phyloP scores from a whole-genome alignment of 2,888 invertebrate species.

The Leptinotarsa peninsularis region DNA sequence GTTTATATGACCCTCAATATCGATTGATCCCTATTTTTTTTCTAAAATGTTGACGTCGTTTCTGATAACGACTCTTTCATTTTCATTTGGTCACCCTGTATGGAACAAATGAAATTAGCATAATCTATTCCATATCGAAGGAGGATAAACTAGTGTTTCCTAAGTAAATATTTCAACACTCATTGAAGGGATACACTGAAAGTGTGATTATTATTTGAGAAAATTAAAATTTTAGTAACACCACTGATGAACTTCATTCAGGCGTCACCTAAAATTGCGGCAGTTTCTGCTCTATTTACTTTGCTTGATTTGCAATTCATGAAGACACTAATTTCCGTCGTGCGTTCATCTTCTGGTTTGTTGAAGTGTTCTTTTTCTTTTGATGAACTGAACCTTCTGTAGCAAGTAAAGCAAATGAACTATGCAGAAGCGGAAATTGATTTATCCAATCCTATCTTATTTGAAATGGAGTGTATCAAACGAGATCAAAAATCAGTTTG shows the following conservation, averaged over 20 bases:
- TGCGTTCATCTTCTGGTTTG: neutral
- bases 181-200: no score
- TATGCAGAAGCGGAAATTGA: neutral
- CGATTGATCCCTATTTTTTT: no score
- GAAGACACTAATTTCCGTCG: neutral
- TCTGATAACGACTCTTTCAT: no score
- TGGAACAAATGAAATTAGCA: no score
- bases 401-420: neutral
- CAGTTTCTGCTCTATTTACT: neutral
- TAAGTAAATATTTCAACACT: no score
- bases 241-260: neutral
- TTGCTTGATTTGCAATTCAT: conserved; percentile 8
- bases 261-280: neutral
- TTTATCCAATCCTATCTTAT: neutral
- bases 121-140: no score
- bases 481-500: neutral
- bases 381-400: neutral
- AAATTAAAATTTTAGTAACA: neutral
- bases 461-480: neutral
- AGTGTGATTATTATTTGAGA: neutral
- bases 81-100: no score
- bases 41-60: no score
- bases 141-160: no score
- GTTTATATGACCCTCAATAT: no score
- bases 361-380: neutral